These are phyloP conservation scores for Octonoba sinensis DNA, from an alignment of 2,888 invertebrate species.

Conservation along the genomic window DNA sequence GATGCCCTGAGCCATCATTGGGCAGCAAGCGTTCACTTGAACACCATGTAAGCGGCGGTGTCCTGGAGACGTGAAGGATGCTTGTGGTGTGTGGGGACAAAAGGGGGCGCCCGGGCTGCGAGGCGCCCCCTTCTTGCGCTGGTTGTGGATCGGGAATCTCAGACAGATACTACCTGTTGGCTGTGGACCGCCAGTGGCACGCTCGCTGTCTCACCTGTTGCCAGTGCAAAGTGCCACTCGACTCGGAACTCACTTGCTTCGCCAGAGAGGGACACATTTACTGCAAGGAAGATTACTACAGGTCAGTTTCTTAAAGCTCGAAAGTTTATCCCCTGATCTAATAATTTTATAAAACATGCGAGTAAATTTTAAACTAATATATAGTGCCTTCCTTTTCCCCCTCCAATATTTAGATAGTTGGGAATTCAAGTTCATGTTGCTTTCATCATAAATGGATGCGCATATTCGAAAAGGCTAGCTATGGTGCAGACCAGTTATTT, in stretches of 20 bases:
- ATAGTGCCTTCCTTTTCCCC: too few species aligned
- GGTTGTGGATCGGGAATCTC: constrained; percentile 89
- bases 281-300: constrained; percentile 96
- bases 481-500: too few species aligned
- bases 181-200: constrained; percentile 94
- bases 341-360: too few species aligned
- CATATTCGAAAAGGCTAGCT: too few species aligned
- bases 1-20: too few species aligned
- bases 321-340: too few species aligned
- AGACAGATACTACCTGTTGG: constrained; percentile 91
- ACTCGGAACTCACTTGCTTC: constrained; percentile 92
- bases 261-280: constrained; percentile 92
- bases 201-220: constrained; percentile 90
- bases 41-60: too few species aligned
- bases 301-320: constrained; percentile 77
- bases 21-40: too few species aligned
- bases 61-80: background rate
- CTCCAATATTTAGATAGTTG: too few species aligned
- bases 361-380: too few species aligned
- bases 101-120: background rate
- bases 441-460: too few species aligned
- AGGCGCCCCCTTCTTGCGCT: constrained; percentile 76
- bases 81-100: constrained; percentile 41
- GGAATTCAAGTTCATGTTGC: too few species aligned
- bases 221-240: constrained; percentile 89